phyloP scores from a whole-genome alignment of 2,888 invertebrate genomes.

The Diloba caeruleocephala region DNA sequence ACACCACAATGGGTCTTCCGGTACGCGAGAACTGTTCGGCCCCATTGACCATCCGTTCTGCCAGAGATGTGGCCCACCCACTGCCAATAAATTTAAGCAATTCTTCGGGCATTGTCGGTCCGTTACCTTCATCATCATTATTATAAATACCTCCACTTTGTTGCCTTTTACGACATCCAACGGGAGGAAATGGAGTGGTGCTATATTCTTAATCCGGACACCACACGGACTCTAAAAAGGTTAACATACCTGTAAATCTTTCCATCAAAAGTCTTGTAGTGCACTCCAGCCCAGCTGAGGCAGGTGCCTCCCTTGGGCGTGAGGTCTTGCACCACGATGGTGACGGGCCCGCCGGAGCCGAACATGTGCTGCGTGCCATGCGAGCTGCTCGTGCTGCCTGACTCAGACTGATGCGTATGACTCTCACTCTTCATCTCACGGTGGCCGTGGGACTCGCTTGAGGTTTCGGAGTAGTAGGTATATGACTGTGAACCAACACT shows the following conservation, averaged over 20 bases:
- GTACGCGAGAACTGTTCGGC: too few species aligned
- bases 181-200: too few species aligned
- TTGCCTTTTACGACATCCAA: too few species aligned
- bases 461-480: slow-evolving; percentile 36
- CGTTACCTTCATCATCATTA: too few species aligned
- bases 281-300: slow-evolving; percentile 94
- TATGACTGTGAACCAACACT: slow-evolving; percentile 34
- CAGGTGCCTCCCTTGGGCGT: slow-evolving; percentile 92
- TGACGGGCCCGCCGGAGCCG: slow-evolving; percentile 46
- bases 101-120: too few species aligned
- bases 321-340: slow-evolving; percentile 74
- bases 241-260: slow-evolving; percentile 90
- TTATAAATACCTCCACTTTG: too few species aligned
- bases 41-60: too few species aligned
- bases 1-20: too few species aligned
- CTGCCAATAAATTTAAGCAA: too few species aligned
- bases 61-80: too few species aligned
- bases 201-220: neutral
- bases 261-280: slow-evolving; percentile 96
- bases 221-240: neutral
- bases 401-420: neutral
- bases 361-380: slow-evolving; percentile 15
- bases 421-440: slow-evolving; percentile 6
- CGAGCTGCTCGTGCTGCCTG: neutral
- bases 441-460: slow-evolving; percentile 41